Base-by-base conservation (phyloP, 2,797 vertebrate genomes). In the Catamblyrhynchus diadema region DNA sequence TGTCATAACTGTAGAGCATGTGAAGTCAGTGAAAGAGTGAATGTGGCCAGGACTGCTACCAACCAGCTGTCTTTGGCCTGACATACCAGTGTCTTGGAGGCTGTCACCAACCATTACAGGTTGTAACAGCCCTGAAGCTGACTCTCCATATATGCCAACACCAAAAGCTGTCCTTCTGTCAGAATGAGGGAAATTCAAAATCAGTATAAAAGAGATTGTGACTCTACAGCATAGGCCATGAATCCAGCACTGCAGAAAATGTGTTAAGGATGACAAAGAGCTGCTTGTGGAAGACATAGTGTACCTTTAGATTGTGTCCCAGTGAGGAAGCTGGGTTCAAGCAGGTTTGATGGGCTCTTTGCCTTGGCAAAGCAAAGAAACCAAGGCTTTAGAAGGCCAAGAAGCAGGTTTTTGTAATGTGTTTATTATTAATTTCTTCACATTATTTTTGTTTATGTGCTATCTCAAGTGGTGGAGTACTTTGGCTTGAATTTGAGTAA, bases 401-500 rank as follows among this genome's bases (percentile, higher is more conserved):
- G 45, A 60, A 90, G 60, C n/a, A 80, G 37, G 8, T 14, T 80
- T 90, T 79, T 80, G 48, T 83, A 25, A 83, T 64, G 48, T 75
- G 59, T 84, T 95, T 73, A 18, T 90, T 50, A 66, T 41, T 14
- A 88, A n/a, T 50, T 86, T 79, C 74, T 85, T 90, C 72, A 41
- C 12, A 0, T 85, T 89, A 56, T 39, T 92, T 88, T 73, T 95
- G 67, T 87, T 89, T 83, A 53, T 87, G 14, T 80, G 74, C 32
- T 66, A 6, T 73, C 65, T 73, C 69, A 78, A 89, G 61, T 54
- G 44, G 41, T 69, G 12, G 39, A 91, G 41, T 81, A 60, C 48
- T 95, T 95, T 50, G 81, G 78, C 60, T 77, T 50, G 30, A 80
- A 57, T 85, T 86, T 82, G 71, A 77, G 33, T 86, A 86, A 71